Base-by-base conservation (phyloP, 2,113 vertebrate genomes). In the Argyrosomus japonicus region DNA sequence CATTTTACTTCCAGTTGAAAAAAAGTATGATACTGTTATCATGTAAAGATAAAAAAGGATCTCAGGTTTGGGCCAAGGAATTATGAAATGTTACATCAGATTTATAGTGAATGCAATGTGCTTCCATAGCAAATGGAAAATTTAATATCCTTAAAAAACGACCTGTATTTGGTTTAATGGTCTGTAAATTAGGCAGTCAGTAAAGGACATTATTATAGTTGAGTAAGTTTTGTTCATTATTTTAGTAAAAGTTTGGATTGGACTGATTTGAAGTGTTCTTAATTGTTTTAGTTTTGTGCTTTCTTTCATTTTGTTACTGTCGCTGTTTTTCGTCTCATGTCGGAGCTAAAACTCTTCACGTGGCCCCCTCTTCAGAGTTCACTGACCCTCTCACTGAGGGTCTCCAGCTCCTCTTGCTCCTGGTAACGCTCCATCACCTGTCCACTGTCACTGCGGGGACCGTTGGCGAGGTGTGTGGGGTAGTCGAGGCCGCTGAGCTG, bases 351-450 rank as follows among this genome's bases (percentile, higher is more conserved):
- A 1, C 51, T 48, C 17, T 8, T 12, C 19, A 3, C 11, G 14
- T 32, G 5, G 50, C 6, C 11, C 48, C 50, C 91, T 97, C 36
- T 8, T 40, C 96, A 99, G 91, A 99, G 96, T 87, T 97, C 96
- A 92, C 97, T 98, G 96, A 99, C 97, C 94, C 97, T 96, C 92
- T 98, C 97, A 47, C 97, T 97, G 88, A 99, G 97, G 89, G 96
- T 96, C 95, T 95, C 96, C 95, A 99, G 96, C 93, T 98, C 96
- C 80, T 94, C 96, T 84, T 95, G 96, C 82, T 97, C 96, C 77
- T 95, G 94, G 88, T 97, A 96, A 9, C 91, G 85, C 83, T 96
- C 96, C 73, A 89, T 81, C 90, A 94, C 94, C 85, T 93, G 95
- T 6, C 88, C 90, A 81, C 89, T 90, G 82, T 94, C 92, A 64